Conservation (phyloP, 1,140 invertebrate genomes). For the Portunus trituberculatus region DNA sequence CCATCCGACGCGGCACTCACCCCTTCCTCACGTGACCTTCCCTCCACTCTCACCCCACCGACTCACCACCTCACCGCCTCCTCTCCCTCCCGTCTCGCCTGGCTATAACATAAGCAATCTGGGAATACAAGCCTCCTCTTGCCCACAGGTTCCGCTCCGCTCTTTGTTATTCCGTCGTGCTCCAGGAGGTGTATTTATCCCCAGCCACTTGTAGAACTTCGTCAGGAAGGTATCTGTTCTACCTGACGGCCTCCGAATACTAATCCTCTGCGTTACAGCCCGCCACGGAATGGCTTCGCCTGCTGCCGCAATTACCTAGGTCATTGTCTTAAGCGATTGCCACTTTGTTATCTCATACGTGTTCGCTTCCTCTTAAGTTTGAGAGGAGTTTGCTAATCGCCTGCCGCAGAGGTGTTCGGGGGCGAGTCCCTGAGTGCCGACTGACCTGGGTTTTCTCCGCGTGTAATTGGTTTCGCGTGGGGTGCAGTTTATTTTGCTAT, state of each 20-base stretch:
- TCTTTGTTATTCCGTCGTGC: constrained; percentile 12
- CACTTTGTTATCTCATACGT: constrained; percentile 1
- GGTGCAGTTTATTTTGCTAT: neutral
- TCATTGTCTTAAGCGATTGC: constrained; percentile 22
- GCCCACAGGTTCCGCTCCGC: neutral
- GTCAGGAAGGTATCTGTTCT: constrained; percentile 12
- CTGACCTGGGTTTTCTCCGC: neutral
- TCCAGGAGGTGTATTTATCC: neutral
- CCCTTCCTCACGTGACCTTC: neutral
- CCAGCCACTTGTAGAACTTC: neutral
- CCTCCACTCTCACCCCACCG: neutral
- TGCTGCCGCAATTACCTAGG: constrained; percentile 7
- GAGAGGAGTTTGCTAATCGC: constrained; percentile 9
- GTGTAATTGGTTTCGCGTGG: constrained; percentile 1
- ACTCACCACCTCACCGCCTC: too few relatives aligned
- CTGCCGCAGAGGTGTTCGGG: constrained; percentile 5
- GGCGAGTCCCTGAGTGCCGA: neutral
- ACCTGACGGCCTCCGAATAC: neutral
- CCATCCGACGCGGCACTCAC: neutral
- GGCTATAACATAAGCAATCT: neutral
- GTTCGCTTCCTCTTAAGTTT: neutral
- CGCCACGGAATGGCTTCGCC: neutral
- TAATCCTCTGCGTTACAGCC: neutral
- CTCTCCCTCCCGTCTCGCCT: neutral
- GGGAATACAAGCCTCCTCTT: constrained; percentile 10